phyloP scores from a whole-genome alignment of 1,140 invertebrate genomes.

The Lasaia peninsularis region DNA sequence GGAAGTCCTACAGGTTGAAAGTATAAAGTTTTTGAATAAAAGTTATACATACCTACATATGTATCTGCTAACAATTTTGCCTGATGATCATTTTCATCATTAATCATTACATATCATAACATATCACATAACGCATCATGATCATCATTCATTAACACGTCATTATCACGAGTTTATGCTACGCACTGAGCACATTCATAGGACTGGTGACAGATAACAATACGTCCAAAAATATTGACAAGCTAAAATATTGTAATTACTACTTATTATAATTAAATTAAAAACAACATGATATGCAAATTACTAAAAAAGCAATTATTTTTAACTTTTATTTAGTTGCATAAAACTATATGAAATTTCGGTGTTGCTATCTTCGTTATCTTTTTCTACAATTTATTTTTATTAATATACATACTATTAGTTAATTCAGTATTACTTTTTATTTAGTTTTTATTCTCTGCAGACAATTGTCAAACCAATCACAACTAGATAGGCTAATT shows the following conservation, averaged over 20 bases:
- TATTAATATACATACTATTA: too few species aligned
- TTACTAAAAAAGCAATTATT: too few species aligned
- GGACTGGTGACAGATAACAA: slow-evolving; percentile 9
- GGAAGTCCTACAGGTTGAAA: background rate
- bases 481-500: too few species aligned
- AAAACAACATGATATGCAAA: background rate
- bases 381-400: too few species aligned
- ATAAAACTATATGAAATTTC: too few species aligned
- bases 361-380: too few species aligned
- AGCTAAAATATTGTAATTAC: background rate
- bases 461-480: too few species aligned
- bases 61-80: background rate
- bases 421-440: too few species aligned
- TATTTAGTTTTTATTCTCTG: too few species aligned
- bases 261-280: slow-evolving; percentile 4
- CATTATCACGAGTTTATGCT: background rate
- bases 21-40: background rate
- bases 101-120: background rate
- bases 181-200: background rate
- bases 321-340: too few species aligned
- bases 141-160: background rate
- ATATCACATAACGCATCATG: background rate
- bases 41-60: background rate
- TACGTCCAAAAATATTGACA: background rate
- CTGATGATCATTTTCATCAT: background rate